Conservation (phyloP, 2,113 vertebrate genomes). For the Malaclemys terrapin region DNA sequence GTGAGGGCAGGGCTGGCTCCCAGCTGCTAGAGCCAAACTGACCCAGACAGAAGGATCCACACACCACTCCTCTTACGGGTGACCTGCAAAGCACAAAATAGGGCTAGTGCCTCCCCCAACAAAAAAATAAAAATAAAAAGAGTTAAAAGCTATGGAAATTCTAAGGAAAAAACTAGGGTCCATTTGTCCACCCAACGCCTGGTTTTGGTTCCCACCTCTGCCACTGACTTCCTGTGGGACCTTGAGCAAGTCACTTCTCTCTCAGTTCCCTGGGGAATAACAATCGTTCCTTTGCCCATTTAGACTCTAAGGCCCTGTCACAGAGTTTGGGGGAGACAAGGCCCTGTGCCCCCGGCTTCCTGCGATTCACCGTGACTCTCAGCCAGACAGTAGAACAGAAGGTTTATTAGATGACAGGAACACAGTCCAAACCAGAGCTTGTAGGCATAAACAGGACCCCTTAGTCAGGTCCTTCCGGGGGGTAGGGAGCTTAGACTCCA, state of each 20-base stretch:
- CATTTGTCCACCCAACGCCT: not conserved
- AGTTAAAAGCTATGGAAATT: not conserved
- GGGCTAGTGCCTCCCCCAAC: not conserved
- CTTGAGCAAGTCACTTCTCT: not conserved
- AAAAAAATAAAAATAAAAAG: not conserved
- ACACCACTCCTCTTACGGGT: not conserved
- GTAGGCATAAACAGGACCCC: no score
- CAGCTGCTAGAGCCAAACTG: not conserved
- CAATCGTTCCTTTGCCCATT: not conserved
- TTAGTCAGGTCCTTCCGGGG: no score
- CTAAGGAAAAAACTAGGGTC: not conserved
- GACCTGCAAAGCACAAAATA: not conserved
- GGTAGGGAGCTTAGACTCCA: no score
- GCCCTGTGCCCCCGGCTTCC: no score
- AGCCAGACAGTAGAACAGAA: no score
- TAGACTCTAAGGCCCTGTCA: no score
- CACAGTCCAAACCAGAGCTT: no score
- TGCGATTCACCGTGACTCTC: no score
- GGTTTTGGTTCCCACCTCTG: not conserved
- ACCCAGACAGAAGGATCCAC: not conserved
- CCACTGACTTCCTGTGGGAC: not conserved
- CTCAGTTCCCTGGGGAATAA: not conserved
- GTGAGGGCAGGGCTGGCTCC: not conserved
- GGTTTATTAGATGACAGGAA: no score
- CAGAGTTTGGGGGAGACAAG: no score